Percentiles rank a stretch among this genome's conserved stretches.
Evolutionary conservation across 2,888 invertebrate species (phyloP).

Genomic region (Melinopterus prodromus): DNA sequence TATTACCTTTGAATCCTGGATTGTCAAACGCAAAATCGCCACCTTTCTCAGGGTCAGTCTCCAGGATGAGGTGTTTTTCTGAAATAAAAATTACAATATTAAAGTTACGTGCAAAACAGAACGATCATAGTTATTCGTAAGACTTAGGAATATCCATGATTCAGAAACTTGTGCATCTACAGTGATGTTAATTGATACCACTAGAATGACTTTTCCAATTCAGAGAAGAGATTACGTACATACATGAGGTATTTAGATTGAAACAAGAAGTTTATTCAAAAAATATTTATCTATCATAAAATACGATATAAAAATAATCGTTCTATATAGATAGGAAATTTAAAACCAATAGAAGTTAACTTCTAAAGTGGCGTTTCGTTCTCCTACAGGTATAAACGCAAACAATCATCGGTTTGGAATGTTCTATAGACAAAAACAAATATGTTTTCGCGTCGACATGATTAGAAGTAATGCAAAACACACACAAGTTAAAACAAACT

Average conservation of each 20-base stretch:
- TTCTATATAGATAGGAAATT: too few relatives aligned
- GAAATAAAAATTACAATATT: conserved; percentile 43
- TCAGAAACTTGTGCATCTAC: background rate
- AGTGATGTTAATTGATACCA: background rate
- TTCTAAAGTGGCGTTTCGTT: too few relatives aligned
- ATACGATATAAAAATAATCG: too few relatives aligned
- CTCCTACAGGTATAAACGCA: too few relatives aligned
- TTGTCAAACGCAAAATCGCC: conserved; percentile 84
- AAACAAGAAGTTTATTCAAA: background rate
- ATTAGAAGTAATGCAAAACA: too few relatives aligned
- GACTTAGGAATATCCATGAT: background rate
- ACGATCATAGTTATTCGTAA: background rate
- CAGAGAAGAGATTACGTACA: background rate
- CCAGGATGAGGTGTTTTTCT: conserved; percentile 78
- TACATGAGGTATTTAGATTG: background rate
- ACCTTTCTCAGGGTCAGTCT: conserved; percentile 79
- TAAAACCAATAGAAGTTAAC: too few relatives aligned
- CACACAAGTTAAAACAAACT: too few relatives aligned
- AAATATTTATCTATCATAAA: too few relatives aligned
- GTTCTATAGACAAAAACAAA: too few relatives aligned
- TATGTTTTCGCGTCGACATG: too few relatives aligned
- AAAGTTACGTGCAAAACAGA: background rate
- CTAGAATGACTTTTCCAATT: background rate
- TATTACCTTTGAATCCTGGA: conserved; percentile 73
- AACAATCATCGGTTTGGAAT: too few relatives aligned